Base-by-base conservation (phyloP, 2,113 vertebrate species). In the Myrmecophaga tridactyla region DNA sequence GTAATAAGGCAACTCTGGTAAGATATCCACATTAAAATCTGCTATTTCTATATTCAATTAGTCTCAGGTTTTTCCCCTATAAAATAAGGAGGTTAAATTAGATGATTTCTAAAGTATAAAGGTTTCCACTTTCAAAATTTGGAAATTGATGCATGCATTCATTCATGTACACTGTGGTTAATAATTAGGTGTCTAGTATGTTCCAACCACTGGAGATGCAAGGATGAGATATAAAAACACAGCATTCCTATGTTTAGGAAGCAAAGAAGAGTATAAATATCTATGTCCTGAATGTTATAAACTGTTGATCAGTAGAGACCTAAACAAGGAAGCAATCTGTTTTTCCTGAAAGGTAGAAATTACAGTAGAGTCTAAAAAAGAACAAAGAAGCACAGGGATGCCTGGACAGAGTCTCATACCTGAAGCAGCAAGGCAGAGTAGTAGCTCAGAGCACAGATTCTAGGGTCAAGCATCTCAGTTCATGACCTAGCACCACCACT, bases 21-120 rank as follows among this genome's bases (percentile, higher is more conserved):
- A 94, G 67, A 72, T 41, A 92, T 36, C 34, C 11, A 92, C 31
- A 69, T 86, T 80, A 60, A 75, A 92, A 75, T 89, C 41, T 69
- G 6, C 9, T 80, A 86, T 69, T 85, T 5, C 14, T 31, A 80
- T 4, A 31, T 86, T 81, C 58, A 92, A 9, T 86, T 53, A 93
- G 69, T 73, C 20, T 81, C 6, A 69, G n/a, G 18, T 4, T 81
- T 23, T 81, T 89, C 58, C 39, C 39, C 46, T 80, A 80, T 43
- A 80, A 69, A 89, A 75, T 17, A 83, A 67, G 27, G 46, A 80
- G 23, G 36, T 85, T 92, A 89, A 94, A 58, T 1, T 36, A 34
- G 43, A 78, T 58, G 34, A 48, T 43, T 36, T 77, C 53, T 86
- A 53, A 94, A 2, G 21, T 46, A 81, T 31, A 15, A 56, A 56